phyloP scores from a whole-genome alignment of 2,797 vertebrate genomes.

The Esox lucius region DNA sequence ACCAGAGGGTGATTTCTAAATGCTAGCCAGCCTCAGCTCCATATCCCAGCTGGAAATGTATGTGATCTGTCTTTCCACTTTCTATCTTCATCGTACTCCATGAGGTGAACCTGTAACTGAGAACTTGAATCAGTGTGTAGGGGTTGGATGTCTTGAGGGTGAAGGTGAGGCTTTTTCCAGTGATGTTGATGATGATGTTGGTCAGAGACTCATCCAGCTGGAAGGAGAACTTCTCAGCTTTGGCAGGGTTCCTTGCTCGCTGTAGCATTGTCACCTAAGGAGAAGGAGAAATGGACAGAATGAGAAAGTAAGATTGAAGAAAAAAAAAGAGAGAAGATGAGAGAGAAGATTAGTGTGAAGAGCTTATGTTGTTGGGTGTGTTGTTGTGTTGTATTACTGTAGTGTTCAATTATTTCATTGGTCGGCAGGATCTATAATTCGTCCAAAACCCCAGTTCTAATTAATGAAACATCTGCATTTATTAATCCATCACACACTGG shows the following conservation, averaged over 20 bases:
- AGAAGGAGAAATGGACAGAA: neutral
- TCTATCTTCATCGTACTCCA: neutral
- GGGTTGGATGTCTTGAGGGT: constrained; percentile 46
- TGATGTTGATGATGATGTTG: constrained; percentile 73
- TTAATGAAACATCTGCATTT: no score
- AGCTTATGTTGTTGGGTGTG: rapidly evolving
- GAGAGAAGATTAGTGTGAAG: neutral
- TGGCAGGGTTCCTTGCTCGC: constrained; percentile 49
- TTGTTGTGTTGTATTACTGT: neutral
- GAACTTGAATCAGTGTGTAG: neutral
- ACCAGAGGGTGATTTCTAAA: no score
- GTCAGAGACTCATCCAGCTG: no score
- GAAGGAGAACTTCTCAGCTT: no score
- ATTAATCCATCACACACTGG: no score
- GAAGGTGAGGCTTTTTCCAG: constrained; percentile 60
- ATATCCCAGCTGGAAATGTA: no score
- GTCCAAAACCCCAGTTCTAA: no score
- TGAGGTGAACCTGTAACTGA: neutral
- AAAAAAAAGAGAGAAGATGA: neutral
- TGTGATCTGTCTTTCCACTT: no score
- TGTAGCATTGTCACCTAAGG: constrained; percentile 73
- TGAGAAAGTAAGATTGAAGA: neutral
- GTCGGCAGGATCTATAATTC: no score
- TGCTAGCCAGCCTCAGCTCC: no score
- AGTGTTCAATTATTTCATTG: no score